These are phyloP conservation scores for Regulus satrapa DNA, from an alignment of 2,113 vertebrate species.

Conservation along the genomic window DNA sequence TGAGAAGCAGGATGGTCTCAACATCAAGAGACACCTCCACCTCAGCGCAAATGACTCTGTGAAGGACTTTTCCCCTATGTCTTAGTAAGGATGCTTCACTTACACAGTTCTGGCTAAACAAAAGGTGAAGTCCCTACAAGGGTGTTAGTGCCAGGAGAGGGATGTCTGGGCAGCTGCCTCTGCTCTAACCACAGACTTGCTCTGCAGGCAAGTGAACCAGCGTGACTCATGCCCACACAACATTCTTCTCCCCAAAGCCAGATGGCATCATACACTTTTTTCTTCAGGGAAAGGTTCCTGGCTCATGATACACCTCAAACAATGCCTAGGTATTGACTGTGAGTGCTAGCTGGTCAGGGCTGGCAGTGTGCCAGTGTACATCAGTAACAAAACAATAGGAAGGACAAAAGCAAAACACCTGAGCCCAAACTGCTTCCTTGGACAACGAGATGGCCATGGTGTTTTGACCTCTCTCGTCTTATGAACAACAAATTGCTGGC, in stretches of 20 bases:
- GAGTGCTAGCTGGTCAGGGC: background rate
- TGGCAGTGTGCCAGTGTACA: background rate
- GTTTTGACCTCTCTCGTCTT: background rate
- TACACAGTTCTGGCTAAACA: background rate
- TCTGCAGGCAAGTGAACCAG: background rate
- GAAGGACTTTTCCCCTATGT: background rate
- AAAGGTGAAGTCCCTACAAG: background rate
- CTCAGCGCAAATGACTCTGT: background rate
- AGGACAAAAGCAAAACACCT: background rate
- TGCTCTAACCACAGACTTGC: background rate
- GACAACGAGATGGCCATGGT: background rate
- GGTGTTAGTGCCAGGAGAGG: background rate
- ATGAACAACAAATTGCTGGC: background rate
- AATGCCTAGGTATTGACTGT: background rate
- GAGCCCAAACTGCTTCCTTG: background rate
- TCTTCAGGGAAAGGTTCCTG: background rate
- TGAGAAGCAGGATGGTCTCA: background rate
- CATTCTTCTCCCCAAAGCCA: background rate
- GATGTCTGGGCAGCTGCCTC: background rate
- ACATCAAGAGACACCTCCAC: rapidly evolving
- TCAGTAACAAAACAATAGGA: background rate
- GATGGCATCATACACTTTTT: background rate
- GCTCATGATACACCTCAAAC: background rate
- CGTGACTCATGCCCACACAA: rapidly evolving
- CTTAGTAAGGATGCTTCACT: background rate